Percentiles rank a stretch among this genome's conserved stretches.
Conservation (phyloP, 2,888 invertebrate genomes). For the Xestia sexstrigata region DNA sequence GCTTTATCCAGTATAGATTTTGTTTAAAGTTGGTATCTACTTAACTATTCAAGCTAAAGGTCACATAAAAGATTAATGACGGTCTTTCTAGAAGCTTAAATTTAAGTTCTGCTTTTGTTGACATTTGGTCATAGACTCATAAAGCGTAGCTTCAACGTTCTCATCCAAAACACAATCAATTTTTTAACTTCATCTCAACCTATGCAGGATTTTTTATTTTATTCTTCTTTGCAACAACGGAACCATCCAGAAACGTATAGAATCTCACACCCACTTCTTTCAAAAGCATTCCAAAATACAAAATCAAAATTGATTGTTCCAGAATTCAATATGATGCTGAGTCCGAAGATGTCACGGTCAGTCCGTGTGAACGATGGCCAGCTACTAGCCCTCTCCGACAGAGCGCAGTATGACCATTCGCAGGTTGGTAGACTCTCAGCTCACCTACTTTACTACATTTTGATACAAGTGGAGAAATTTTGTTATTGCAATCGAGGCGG, state of each 20-base stretch:
- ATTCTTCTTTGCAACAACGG: background rate
- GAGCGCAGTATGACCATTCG: slow-evolving; percentile 96
- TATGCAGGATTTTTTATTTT: background rate
- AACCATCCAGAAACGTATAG: background rate
- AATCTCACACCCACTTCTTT: background rate
- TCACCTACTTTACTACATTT: too few relatives aligned
- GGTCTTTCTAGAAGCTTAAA: background rate
- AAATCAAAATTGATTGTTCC: slow-evolving; percentile 26
- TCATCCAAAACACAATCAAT: background rate
- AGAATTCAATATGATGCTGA: slow-evolving; percentile 90
- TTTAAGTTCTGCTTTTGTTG: background rate
- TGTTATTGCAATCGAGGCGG: too few relatives aligned
- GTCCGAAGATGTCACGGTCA: slow-evolving; percentile 96
- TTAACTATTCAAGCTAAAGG: background rate
- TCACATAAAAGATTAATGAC: slow-evolving; percentile 24
- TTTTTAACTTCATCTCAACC: background rate
- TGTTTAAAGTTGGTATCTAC: background rate
- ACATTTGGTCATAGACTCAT: background rate
- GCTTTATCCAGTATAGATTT: slow-evolving; percentile 3
- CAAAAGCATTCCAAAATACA: too few relatives aligned
- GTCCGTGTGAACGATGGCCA: slow-evolving; percentile 96
- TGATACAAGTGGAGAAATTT: too few relatives aligned
- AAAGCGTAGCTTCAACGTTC: background rate
- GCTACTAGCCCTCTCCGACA: slow-evolving; percentile 95
- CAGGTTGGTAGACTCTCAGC: slow-evolving; percentile 76